These are phyloP conservation scores for Choristoneura rosaceana DNA, from an alignment of 2,888 invertebrate species.

Conservation along the genomic window DNA sequence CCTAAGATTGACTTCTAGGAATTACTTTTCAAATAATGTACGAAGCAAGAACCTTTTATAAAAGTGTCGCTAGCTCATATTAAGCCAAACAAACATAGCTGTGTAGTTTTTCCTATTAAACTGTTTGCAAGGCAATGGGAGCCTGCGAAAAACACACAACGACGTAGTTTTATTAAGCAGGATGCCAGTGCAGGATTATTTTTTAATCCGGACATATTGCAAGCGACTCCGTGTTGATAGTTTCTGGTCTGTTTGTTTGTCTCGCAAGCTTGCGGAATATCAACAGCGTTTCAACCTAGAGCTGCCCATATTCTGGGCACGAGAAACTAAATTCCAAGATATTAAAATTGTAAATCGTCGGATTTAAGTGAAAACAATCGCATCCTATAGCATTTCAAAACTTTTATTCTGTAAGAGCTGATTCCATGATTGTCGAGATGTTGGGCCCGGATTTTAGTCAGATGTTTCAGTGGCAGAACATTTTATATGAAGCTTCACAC, in stretches of 20 bases:
- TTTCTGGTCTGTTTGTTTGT: constrained; percentile 61
- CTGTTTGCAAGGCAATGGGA: constrained; percentile 27
- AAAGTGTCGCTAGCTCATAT: background rate
- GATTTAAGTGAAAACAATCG: background rate
- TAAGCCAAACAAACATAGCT: constrained; percentile 7
- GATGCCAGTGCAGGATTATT: constrained; percentile 63
- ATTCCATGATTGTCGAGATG: no score
- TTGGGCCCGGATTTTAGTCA: no score
- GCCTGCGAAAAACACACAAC: constrained; percentile 41
- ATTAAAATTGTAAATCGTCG: constrained; percentile 26
- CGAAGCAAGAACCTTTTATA: background rate
- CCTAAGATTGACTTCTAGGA: background rate
- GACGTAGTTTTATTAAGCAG: constrained; percentile 51
- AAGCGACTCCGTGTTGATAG: constrained; percentile 63
- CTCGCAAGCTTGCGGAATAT: constrained; percentile 56
- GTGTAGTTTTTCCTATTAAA: constrained; percentile 14
- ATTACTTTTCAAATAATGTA: background rate
- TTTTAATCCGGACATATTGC: constrained; percentile 82
- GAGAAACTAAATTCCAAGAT: constrained; percentile 18
- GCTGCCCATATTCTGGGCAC: constrained; percentile 10
- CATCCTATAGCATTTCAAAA: background rate
- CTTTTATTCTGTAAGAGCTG: no score
- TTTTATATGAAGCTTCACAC: no score
- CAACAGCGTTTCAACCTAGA: constrained; percentile 36
- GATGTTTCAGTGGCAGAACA: no score